Percentiles rank a stretch among this genome's conserved stretches.
Evolutionary conservation across 2,888 invertebrate species (phyloP).

Genomic region (Scaptomyza reducta): DNA sequence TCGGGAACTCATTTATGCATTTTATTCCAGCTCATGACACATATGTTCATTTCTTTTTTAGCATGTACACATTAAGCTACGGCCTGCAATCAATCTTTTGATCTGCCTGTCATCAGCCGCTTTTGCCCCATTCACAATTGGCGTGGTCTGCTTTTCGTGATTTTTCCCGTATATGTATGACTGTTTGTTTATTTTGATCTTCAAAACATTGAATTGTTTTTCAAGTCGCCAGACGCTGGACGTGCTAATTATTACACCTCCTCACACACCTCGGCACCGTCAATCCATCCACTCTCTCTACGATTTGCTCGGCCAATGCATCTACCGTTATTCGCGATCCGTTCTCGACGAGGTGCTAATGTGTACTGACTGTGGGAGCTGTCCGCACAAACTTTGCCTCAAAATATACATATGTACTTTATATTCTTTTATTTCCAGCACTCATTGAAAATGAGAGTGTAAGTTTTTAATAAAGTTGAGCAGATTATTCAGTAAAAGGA

Average conservation of each 20-base stretch:
- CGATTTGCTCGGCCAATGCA: conserved; percentile 3
- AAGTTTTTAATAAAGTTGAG: background rate
- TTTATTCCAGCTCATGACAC: conserved; percentile 17
- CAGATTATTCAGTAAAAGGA: background rate
- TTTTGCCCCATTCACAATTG: conserved; percentile 6
- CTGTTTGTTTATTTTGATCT: conserved; percentile 56
- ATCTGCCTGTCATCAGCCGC: conserved; percentile 27
- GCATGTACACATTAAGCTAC: conserved; percentile 16
- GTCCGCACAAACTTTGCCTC: conserved; percentile 6
- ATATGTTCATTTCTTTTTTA: conserved; percentile 4
- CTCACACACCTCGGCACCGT: conserved; percentile 12
- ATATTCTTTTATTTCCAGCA: conserved; percentile 14
- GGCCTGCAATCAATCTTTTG: conserved; percentile 58
- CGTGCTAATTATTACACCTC: conserved; percentile 57
- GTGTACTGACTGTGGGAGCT: conserved; percentile 51
- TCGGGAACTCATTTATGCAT: conserved; percentile 27
- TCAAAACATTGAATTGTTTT: conserved; percentile 62
- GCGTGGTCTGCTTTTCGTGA: conserved; percentile 9
- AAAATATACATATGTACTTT: background rate
- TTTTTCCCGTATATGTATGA: conserved; percentile 13
- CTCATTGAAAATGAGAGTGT: background rate
- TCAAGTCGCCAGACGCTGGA: conserved; percentile 35
- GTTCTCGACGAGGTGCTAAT: conserved; percentile 61
- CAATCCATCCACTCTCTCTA: conserved; percentile 6
- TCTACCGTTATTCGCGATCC: conserved; percentile 43